phyloP scores from a whole-genome alignment of 2,888 invertebrate species.

The Gastrophysa polygoni region DNA sequence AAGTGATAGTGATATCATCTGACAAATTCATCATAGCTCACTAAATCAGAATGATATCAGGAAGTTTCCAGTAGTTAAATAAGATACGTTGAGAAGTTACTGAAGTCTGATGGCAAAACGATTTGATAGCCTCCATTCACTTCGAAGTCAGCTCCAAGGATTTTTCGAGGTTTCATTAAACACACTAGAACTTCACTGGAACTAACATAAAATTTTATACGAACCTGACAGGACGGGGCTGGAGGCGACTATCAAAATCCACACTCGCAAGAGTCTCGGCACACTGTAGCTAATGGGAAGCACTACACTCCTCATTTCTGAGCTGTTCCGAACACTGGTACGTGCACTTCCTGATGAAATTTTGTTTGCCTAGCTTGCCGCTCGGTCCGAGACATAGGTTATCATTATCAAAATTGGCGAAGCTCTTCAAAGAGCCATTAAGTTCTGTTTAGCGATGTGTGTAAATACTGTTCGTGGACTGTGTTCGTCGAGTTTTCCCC shows the following conservation, averaged over 20 bases:
- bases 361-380: slow-evolving; percentile 29
- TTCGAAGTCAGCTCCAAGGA: too few species aligned
- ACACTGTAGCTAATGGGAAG: slow-evolving; percentile 37
- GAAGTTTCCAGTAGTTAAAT: too few species aligned
- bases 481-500: slow-evolving; percentile 24
- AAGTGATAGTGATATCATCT: too few species aligned
- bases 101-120: too few species aligned
- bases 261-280: slow-evolving; percentile 42
- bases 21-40: too few species aligned
- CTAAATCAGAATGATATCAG: too few species aligned
- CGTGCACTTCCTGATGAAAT: slow-evolving; percentile 29
- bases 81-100: too few species aligned
- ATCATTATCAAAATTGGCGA: slow-evolving; percentile 23
- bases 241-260: slow-evolving; percentile 39
- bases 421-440: slow-evolving; percentile 20
- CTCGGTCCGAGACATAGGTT: slow-evolving; percentile 19
- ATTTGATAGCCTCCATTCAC: too few species aligned
- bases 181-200: too few species aligned
- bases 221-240: slow-evolving; percentile 43
- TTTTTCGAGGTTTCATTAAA: too few species aligned
- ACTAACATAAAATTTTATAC: slow-evolving; percentile 22
- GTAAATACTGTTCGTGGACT: slow-evolving; percentile 25
- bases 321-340: slow-evolving; percentile 32
- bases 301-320: slow-evolving; percentile 38
- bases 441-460: slow-evolving; percentile 14